Percentiles rank a stretch among this genome's conserved stretches.
phyloP scores from a whole-genome alignment of 2,888 invertebrate genomes.

The Drosophila demipolita region DNA sequence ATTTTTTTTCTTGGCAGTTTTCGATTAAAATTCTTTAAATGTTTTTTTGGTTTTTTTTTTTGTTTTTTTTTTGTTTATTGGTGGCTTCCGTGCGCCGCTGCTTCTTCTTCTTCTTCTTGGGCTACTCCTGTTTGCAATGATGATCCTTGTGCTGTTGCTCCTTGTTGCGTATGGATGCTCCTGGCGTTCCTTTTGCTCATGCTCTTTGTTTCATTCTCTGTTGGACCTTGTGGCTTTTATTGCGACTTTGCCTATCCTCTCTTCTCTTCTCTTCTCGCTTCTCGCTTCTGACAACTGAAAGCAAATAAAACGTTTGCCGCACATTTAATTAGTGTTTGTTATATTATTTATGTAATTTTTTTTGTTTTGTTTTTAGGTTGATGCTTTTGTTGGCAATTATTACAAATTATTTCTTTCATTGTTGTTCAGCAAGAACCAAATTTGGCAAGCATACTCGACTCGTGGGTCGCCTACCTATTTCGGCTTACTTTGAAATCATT shows the following conservation, averaged over 20 bases:
- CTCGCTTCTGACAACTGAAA: conserved; percentile 14
- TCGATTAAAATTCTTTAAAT: conserved; percentile 78
- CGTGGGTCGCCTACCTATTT: neutral
- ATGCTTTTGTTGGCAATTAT: conserved; percentile 10
- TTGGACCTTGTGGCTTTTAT: conserved; percentile 15
- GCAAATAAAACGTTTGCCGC: conserved; percentile 33
- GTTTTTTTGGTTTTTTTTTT: conserved; percentile 28
- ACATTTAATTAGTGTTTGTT: conserved; percentile 39
- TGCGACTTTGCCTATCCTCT: neutral
- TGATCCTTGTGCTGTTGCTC: conserved; percentile 12
- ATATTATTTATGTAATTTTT: conserved; percentile 1
- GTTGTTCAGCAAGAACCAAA: conserved; percentile 21
- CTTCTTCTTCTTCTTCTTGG: conserved; percentile 3
- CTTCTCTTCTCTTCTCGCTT: neutral
- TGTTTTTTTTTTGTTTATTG: conserved; percentile 27
- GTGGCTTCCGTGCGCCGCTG: conserved; percentile 34
- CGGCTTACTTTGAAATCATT: neutral
- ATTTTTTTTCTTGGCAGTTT: conserved; percentile 78
- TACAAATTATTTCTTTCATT: conserved; percentile 32
- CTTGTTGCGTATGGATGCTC: conserved; percentile 1
- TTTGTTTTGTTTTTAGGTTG: neutral
- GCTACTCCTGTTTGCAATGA: neutral
- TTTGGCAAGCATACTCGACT: conserved; percentile 8
- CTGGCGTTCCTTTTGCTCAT: conserved; percentile 17
- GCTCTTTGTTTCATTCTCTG: conserved; percentile 26